phyloP scores from a whole-genome alignment of 1,140 invertebrate genomes.

The Pteromalus puparum region DNA sequence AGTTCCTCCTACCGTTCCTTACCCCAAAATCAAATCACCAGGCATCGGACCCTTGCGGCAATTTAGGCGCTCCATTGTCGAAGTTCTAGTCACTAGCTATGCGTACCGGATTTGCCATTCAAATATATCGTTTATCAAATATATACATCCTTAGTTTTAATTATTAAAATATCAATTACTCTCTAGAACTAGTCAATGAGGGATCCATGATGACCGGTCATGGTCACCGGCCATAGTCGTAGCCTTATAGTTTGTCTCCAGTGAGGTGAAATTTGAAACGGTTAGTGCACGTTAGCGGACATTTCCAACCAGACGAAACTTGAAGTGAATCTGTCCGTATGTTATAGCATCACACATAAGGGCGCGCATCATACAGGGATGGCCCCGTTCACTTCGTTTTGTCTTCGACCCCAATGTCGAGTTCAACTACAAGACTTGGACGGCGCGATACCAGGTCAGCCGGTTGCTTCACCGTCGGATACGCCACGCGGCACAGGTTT shows the following conservation, averaged over 20 bases:
- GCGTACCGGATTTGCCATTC: conserved; percentile 73
- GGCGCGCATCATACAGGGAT: conserved; percentile 96
- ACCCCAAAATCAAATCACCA: conserved; percentile 89
- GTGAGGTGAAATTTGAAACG: conserved; percentile 85
- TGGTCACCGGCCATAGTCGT: conserved; percentile 90
- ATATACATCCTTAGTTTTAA: too few species aligned
- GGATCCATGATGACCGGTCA: conserved; percentile 93
- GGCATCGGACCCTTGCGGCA: conserved; percentile 96
- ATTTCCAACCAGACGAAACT: conserved; percentile 96
- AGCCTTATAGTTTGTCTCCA: conserved; percentile 84
- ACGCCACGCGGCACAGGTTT: conserved; percentile 88
- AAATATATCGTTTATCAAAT: neutral
- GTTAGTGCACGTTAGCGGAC: conserved; percentile 93
- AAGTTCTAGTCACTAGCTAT: conserved; percentile 94
- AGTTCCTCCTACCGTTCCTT: conserved; percentile 88
- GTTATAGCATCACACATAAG: conserved; percentile 95
- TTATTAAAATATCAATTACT: neutral
- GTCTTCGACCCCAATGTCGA: conserved; percentile 96
- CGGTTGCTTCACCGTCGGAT: conserved; percentile 90
- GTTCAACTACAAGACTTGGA: conserved; percentile 84
- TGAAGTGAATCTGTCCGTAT: too few species aligned
- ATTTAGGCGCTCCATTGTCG: conserved; percentile 94
- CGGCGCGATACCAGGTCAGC: conserved; percentile 84
- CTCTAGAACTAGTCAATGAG: conserved; percentile 86
- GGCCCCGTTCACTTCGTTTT: conserved; percentile 97